Percentiles rank a stretch among this genome's conserved stretches.
Conservation (phyloP, 37 sponge, comb jelly and placozoan species). For the Cladorhizidae sp. region DNA sequence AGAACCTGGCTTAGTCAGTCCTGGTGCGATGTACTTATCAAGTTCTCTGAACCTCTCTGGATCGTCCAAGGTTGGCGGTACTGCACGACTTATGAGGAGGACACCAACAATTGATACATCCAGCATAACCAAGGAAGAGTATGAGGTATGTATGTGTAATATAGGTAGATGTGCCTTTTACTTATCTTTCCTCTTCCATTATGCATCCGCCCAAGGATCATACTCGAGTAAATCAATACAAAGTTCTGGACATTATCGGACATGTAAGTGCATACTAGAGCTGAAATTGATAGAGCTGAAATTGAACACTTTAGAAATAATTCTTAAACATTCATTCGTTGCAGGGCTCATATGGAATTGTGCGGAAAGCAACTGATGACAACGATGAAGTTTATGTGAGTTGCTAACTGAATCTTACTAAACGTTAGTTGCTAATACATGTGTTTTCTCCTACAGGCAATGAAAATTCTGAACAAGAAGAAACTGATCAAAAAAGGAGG, state of each 20-base stretch:
- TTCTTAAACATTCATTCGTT: not conserved
- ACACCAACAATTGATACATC: constrained; percentile 38
- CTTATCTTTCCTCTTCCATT: not conserved
- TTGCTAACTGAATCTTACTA: too few species aligned
- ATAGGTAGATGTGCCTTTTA: not conserved
- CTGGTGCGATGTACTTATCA: not conserved
- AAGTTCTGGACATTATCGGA: constrained; percentile 70
- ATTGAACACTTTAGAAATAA: not conserved
- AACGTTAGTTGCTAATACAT: not conserved
- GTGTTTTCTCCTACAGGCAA: constrained; percentile 20
- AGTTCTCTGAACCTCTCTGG: not conserved
- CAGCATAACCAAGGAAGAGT: constrained; percentile 27
- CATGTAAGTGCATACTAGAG: constrained; percentile 45
- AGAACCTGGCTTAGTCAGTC: too few species aligned
- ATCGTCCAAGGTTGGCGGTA: not conserved
- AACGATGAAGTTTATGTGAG: constrained; percentile 58
- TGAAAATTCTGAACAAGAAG: constrained; percentile 59
- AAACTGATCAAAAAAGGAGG: constrained; percentile 29
- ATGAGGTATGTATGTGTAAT: constrained; percentile 12
- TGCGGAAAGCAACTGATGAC: constrained; percentile 51
- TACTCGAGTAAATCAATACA: constrained; percentile 70
- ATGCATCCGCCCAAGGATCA: constrained; percentile 39
- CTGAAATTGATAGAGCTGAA: too few species aligned
- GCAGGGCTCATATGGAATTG: constrained; percentile 75
- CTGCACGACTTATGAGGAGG: constrained; percentile 23